Percentiles rank a stretch among this genome's conserved stretches.
Evolutionary conservation across 2,888 invertebrate genomes (phyloP).

Genomic region (Biston stratarius): DNA sequence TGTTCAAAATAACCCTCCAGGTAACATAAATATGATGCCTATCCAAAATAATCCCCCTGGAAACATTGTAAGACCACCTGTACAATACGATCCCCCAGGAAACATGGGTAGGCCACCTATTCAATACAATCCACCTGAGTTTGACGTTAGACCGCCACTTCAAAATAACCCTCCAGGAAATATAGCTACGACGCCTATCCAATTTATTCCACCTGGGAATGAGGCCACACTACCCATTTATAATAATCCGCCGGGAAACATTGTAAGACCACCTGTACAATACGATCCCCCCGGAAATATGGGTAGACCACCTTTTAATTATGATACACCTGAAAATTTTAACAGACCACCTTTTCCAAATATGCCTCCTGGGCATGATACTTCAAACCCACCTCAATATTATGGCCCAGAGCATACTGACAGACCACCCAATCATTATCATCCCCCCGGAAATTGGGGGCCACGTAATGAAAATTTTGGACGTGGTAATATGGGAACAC

Average conservation of each 20-base stretch:
- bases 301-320: not conserved
- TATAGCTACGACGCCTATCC: not conserved
- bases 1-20: not conserved
- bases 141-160: not conserved
- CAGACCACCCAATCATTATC: not conserved
- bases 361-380: not conserved
- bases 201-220: not conserved
- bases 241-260: not conserved
- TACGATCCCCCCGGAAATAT: not conserved
- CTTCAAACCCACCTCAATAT: not conserved
- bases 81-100: not conserved
- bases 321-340: not conserved
- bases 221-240: not conserved
- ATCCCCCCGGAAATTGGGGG: not conserved
- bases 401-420: not conserved
- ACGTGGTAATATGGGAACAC: not conserved
- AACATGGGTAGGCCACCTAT: not conserved
- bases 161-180: not conserved
- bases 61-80: slow-evolving; percentile 7
- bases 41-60: not conserved
- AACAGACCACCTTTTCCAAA: not conserved
- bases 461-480: not conserved
- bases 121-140: not conserved
- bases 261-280: not conserved
- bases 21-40: too few relatives aligned